These are phyloP conservation scores for Artemia sp. DNA, from an alignment of 2,888 invertebrate species.

Conservation along the genomic window DNA sequence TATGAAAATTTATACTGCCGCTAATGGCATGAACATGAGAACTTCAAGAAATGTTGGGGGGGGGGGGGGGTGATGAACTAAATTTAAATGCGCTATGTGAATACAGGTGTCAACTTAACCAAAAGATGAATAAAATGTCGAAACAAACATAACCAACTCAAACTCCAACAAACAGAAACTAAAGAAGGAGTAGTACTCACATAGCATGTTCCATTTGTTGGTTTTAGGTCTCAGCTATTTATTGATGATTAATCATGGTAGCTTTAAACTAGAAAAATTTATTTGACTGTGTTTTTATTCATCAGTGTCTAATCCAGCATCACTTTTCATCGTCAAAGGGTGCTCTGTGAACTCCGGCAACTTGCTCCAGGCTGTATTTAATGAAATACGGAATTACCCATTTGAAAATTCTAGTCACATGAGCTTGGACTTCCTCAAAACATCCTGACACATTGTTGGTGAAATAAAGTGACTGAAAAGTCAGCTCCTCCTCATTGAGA, in stretches of 20 bases:
- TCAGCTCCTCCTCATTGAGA: conserved; percentile 5
- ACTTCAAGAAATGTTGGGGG: too few species aligned
- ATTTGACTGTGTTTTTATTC: too few species aligned
- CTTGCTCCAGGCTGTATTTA: background rate
- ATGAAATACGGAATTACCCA: background rate
- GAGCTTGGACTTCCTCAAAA: background rate
- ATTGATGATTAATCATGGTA: background rate
- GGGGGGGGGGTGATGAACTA: too few species aligned
- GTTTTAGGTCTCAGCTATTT: background rate
- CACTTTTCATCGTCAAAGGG: too few species aligned
- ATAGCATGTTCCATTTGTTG: background rate
- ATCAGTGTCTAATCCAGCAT: too few species aligned
- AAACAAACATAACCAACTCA: background rate
- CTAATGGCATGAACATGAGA: too few species aligned
- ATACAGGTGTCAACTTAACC: too few species aligned
- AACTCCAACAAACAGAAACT: background rate
- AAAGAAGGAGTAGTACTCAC: background rate
- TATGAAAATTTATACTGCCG: too few species aligned
- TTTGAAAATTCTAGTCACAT: background rate
- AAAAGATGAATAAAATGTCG: too few species aligned
- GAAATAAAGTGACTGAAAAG: conserved; percentile 7
- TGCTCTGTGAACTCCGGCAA: background rate
- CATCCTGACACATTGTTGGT: conserved; percentile 5
- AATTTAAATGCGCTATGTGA: too few species aligned
- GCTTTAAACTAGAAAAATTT: too few species aligned